Conservation (phyloP, 1,140 invertebrate genomes). For the Planococcus citri region DNA sequence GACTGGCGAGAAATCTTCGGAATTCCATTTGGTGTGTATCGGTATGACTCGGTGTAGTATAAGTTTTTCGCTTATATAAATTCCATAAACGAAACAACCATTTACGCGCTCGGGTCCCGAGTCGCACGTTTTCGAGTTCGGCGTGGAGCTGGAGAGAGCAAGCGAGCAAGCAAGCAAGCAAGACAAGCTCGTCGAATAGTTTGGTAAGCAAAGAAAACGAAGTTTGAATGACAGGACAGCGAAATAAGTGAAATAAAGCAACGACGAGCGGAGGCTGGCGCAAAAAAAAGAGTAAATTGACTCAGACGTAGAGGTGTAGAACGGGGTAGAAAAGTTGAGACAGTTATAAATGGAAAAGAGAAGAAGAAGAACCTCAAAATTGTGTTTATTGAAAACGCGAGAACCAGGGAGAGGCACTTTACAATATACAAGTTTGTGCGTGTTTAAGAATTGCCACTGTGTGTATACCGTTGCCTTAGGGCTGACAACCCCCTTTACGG, state of each 20-base stretch:
- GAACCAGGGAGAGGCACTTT: conserved; percentile 17
- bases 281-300: background rate
- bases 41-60: background rate
- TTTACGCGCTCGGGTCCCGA: too few relatives aligned
- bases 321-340: conserved; percentile 20
- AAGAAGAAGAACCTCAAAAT: conserved; percentile 26
- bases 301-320: background rate
- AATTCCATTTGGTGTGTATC: background rate
- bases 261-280: background rate
- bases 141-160: background rate
- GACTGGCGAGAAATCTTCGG: background rate
- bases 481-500: background rate
- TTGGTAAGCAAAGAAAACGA: conserved; percentile 13
- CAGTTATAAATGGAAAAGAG: conserved; percentile 27
- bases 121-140: too few relatives aligned
- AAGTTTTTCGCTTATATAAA: conserved; percentile 16
- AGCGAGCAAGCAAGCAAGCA: too few relatives aligned
- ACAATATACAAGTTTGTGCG: conserved; percentile 14
- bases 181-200: conserved; percentile 1
- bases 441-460: background rate
- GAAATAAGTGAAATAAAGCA: conserved; percentile 4
- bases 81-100: conserved; percentile 11
- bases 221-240: conserved; percentile 19
- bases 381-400: conserved; percentile 25
- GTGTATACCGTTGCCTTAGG: too few relatives aligned